These are phyloP conservation scores for Meleagris gallopavo DNA, from an alignment of 2,113 vertebrate genomes.

Conservation along the genomic window DNA sequence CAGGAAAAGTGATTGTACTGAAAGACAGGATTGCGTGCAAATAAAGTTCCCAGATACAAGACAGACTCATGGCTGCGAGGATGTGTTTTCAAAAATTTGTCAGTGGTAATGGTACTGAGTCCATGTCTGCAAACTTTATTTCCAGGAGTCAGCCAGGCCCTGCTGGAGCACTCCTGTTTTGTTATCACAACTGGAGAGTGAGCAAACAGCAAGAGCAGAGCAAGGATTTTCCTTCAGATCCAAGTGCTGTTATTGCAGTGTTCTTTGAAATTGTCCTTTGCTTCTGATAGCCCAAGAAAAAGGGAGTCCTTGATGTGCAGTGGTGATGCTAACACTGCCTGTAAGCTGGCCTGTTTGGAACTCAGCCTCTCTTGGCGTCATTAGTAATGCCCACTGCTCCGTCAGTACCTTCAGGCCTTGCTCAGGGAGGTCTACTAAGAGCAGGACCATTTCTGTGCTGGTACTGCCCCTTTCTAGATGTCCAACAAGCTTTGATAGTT, in stretches of 20 bases:
- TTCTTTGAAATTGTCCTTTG: neutral
- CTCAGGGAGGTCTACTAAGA: neutral
- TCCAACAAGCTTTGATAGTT: neutral
- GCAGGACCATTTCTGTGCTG: neutral
- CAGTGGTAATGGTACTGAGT: accelerated
- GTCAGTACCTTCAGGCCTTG: neutral
- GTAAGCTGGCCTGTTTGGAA: neutral
- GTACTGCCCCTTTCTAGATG: neutral
- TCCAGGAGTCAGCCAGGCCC: neutral
- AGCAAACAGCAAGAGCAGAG: neutral
- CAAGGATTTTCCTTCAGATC: neutral
- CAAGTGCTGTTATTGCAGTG: neutral
- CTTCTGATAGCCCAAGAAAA: neutral
- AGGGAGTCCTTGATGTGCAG: neutral
- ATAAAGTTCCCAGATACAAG: neutral
- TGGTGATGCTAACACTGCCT: neutral
- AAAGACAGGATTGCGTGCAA: neutral
- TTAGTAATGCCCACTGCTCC: accelerated
- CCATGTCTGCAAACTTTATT: neutral
- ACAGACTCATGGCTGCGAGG: neutral
- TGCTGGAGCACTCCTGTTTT: neutral
- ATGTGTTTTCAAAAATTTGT: neutral
- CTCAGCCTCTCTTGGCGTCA: neutral
- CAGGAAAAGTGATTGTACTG: neutral
- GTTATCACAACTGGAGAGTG: neutral